Percentiles rank a stretch among this genome's conserved stretches.
These are phyloP conservation scores for Paratilapia polleni DNA, from an alignment of 2,113 vertebrate species.

Conservation along the genomic window DNA sequence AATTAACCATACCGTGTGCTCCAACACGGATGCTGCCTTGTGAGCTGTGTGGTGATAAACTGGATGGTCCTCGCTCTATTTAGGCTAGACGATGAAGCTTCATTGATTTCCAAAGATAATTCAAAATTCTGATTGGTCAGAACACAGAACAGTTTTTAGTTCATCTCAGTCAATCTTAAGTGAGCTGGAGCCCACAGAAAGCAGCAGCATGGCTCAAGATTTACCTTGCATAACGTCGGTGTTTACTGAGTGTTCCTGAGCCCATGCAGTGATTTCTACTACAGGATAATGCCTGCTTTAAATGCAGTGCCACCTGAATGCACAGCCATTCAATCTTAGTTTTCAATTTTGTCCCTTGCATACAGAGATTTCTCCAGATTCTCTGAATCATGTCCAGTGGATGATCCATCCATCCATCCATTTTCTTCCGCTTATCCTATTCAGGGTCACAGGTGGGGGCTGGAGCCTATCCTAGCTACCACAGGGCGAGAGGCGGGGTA, in stretches of 20 bases:
- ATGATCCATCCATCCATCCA: too few relatives aligned
- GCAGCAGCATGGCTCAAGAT: neutral
- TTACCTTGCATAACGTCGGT: neutral
- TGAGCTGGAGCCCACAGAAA: neutral
- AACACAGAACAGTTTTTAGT: neutral
- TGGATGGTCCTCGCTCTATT: neutral
- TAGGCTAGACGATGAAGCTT: neutral
- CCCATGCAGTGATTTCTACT: accelerated
- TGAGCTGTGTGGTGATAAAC: accelerated
- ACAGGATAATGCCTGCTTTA: neutral
- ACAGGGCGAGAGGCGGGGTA: too few relatives aligned
- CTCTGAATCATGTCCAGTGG: neutral
- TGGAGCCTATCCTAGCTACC: too few relatives aligned
- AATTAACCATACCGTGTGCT: neutral
- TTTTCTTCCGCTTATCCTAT: too few relatives aligned
- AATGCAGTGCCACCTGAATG: neutral
- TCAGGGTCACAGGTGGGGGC: too few relatives aligned
- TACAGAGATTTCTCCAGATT: neutral
- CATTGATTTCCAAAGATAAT: neutral
- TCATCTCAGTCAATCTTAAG: neutral
- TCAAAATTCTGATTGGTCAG: neutral
- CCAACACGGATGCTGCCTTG: neutral
- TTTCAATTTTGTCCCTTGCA: neutral
- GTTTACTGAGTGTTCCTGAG: neutral
- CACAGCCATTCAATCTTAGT: neutral